Base-by-base conservation (phyloP, 1,140 invertebrate species). In the Leptinotarsa undecemlineata region DNA sequence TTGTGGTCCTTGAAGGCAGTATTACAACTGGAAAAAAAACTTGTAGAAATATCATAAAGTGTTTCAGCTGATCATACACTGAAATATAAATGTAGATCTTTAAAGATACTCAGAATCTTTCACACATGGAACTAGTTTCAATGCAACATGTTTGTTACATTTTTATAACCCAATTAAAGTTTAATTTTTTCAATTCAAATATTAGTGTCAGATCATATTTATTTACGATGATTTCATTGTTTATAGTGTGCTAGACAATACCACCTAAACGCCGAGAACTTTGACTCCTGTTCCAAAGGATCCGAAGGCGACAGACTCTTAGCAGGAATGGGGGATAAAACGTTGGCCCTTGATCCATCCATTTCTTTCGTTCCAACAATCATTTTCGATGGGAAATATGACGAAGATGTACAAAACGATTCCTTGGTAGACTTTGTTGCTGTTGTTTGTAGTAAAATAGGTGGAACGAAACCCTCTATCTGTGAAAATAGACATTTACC, bases 351-450 rank as follows among this genome's bases (percentile, higher is more conserved):
- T 2, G 80, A 85, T 33, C 86, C 88, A 2, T 83, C 82, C 1
- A 82, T 92, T 1, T 78, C 82, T 20, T 91, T 90, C 76, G 90
- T 92, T 2, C 91, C 91, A 1, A 90, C 90, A 26, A 84, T 92
- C 57, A 82, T 89, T 3, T 86, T 90, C 69, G 81, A 72, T 76
- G 77, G 71, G 23, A 51, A 79, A 72, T 74, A 72, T 17, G 48
- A 79, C 60, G 3, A 67, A 23, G 23, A 66, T 5, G n/a, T 64
- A 14, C 78, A 80, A 48, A 61, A 68, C 15, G 69, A 74, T 47
- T 73, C 82, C 4, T 63, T 82, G 57, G n/a, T 21, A 14, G 76
- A 83, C 68, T 79, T 77, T 70, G 72, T 68, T 69, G 69, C 72
- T 68, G 66, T 78, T 70, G 72, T 80, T 66, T 79, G 80, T 48